A percentile compares a stretch with the other conserved stretches of the same genome.
Evolutionary conservation across 2,888 invertebrate species (phyloP).

Genomic region (Drosophila subquinaria): DNA sequence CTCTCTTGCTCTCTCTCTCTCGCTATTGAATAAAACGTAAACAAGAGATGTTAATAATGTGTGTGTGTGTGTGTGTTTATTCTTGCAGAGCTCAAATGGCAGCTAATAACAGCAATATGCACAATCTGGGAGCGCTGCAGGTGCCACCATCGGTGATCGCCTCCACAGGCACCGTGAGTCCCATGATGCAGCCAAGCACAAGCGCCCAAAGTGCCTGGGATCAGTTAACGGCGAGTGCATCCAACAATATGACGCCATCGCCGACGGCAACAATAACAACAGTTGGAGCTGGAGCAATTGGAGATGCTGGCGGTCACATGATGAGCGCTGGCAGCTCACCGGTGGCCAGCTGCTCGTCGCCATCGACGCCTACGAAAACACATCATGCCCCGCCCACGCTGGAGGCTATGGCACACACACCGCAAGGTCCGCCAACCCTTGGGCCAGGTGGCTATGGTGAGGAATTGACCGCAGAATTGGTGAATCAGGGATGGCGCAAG

Average conservation of each 20-base stretch:
- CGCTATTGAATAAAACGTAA: constrained; percentile 54
- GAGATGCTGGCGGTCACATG: constrained; percentile 38
- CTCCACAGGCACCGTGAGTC: constrained; percentile 73
- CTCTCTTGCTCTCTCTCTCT: constrained; percentile 18
- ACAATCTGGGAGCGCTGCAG: constrained; percentile 62
- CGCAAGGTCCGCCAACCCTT: constrained; percentile 83
- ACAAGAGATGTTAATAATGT: constrained; percentile 39
- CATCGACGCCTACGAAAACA: constrained; percentile 84
- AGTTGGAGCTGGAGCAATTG: constrained; percentile 18
- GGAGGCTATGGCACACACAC: constrained; percentile 84
- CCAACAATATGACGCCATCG: constrained; percentile 63
- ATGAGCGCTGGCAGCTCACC: constrained; percentile 81
- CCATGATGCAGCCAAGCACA: constrained; percentile 72
- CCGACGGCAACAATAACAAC: constrained; percentile 51
- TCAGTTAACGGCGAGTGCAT: constrained; percentile 84
- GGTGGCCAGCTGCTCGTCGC: constrained; percentile 82
- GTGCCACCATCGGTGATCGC: constrained; percentile 79
- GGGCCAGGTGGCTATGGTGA: constrained; percentile 83
- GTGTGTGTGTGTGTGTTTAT: constrained; percentile 16
- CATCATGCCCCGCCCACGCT: constrained; percentile 78
- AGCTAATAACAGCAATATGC: constrained; percentile 78
- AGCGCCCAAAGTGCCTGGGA: constrained; percentile 85
- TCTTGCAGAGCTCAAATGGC: constrained; percentile 72
- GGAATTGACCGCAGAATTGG: constrained; percentile 84
- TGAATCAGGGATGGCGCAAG: constrained; percentile 97